A percentile compares a stretch with the other conserved stretches of the same genome.
Conservation (phyloP, 2,113 vertebrate genomes). For the Elephantulus edwardii region DNA sequence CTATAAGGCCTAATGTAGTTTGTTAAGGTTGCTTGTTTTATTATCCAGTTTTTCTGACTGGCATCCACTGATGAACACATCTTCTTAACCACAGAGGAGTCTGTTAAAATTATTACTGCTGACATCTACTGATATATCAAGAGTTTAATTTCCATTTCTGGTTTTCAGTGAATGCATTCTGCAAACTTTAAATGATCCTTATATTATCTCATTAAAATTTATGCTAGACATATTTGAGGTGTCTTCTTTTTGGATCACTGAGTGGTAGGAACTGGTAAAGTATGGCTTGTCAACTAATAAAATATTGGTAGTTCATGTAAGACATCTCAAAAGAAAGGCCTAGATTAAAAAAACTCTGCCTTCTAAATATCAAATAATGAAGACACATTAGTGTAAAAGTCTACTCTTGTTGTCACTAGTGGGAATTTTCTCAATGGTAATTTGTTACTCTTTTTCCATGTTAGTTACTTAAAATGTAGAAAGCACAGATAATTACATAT, state of each 20-base stretch:
- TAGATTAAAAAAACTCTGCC: too few species aligned
- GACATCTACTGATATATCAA: neutral
- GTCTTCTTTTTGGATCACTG: neutral
- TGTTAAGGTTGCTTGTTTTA: too few species aligned
- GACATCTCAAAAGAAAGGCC: too few species aligned
- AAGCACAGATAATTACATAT: too few species aligned
- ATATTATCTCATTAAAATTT: neutral
- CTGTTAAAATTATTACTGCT: neutral
- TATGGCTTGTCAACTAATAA: neutral
- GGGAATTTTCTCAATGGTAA: too few species aligned
- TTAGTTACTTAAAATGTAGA: too few species aligned
- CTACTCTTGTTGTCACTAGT: too few species aligned
- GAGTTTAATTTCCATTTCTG: neutral
- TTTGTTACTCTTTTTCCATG: too few species aligned
- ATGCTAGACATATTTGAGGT: neutral
- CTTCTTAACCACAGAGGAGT: neutral
- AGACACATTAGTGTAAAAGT: too few species aligned
- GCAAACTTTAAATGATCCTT: neutral
- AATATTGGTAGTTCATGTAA: too few species aligned
- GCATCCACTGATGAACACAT: neutral
- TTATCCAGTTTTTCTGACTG: neutral
- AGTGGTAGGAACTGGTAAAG: neutral
- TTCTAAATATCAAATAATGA: too few species aligned
- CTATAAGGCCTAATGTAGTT: accelerated
- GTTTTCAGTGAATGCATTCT: neutral